A percentile compares a stretch with the other conserved stretches of the same genome.
Evolutionary conservation across 2,797 vertebrate species (phyloP).

Genomic region (Lepus townsendii): DNA sequence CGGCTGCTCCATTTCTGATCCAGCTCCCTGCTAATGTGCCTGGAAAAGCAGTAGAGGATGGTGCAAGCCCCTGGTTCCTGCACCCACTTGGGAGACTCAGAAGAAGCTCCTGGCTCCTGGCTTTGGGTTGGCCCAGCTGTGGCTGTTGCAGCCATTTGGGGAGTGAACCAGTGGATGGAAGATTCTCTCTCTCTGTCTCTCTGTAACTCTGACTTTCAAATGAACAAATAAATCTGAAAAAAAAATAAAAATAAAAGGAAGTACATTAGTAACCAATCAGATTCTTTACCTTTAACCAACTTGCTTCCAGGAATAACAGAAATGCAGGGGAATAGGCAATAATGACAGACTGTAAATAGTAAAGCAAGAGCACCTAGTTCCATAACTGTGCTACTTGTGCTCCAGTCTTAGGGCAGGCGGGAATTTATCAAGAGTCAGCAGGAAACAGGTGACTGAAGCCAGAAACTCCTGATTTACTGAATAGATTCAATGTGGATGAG

Average conservation of each 20-base stretch:
- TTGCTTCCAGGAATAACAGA: conserved; percentile 50
- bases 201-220: too few relatives aligned
- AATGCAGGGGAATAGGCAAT: conserved; percentile 30
- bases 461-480: conserved; percentile 36
- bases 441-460: conserved; percentile 43
- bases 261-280: neutral
- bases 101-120: too few relatives aligned
- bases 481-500: conserved; percentile 12
- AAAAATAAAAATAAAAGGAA: conserved; percentile 1
- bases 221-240: too few relatives aligned
- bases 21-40: too few relatives aligned
- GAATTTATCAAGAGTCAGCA: conserved; percentile 39
- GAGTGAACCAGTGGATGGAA: too few relatives aligned
- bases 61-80: too few relatives aligned
- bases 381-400: conserved; percentile 36
- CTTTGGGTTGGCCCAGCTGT: too few relatives aligned
- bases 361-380: neutral
- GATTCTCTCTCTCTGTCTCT: too few relatives aligned
- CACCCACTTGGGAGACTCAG: too few relatives aligned
- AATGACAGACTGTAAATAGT: conserved; percentile 14
- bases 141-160: too few relatives aligned
- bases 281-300: conserved; percentile 21
- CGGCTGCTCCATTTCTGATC: too few relatives aligned
- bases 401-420: neutral
- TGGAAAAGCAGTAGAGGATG: too few relatives aligned